Evolutionary conservation across 2,113 vertebrate species (phyloP).

Genomic region (Chaetops frenatus): DNA sequence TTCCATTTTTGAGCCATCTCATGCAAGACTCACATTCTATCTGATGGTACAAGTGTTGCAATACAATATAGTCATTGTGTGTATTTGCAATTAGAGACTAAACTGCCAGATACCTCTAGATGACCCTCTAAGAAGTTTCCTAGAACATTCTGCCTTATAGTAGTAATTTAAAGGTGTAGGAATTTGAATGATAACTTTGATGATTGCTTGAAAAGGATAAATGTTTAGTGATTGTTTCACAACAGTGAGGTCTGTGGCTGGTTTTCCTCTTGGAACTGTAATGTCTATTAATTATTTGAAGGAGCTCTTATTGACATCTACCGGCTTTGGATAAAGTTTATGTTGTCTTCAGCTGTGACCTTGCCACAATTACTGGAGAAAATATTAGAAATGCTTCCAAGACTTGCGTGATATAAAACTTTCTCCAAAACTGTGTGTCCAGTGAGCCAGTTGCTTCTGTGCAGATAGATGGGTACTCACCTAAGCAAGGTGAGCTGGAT

Average conservation of each 20-base stretch:
- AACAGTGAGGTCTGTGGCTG: neutral
- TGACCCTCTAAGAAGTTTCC: neutral
- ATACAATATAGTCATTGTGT: slow-evolving; percentile 43
- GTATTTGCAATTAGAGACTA: neutral
- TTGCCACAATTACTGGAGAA: neutral
- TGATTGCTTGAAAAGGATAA: neutral
- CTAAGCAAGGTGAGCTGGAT: neutral
- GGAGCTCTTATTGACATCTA: neutral
- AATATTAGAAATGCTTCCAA: neutral
- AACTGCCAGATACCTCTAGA: neutral
- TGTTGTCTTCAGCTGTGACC: neutral
- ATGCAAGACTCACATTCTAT: slow-evolving; percentile 44
- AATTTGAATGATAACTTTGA: neutral
- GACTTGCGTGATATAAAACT: neutral
- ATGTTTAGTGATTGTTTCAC: neutral
- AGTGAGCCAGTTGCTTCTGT: neutral
- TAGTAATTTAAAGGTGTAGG: neutral
- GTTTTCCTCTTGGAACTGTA: neutral
- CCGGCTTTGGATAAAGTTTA: neutral
- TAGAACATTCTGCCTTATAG: neutral
- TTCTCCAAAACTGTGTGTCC: neutral
- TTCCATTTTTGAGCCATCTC: slow-evolving; percentile 62
- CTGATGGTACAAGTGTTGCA: slow-evolving; percentile 67
- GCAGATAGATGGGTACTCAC: neutral
- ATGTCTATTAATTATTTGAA: neutral